These are phyloP conservation scores for Synanthedon vespiformis DNA, from an alignment of 2,888 invertebrate genomes.

Conservation along the genomic window DNA sequence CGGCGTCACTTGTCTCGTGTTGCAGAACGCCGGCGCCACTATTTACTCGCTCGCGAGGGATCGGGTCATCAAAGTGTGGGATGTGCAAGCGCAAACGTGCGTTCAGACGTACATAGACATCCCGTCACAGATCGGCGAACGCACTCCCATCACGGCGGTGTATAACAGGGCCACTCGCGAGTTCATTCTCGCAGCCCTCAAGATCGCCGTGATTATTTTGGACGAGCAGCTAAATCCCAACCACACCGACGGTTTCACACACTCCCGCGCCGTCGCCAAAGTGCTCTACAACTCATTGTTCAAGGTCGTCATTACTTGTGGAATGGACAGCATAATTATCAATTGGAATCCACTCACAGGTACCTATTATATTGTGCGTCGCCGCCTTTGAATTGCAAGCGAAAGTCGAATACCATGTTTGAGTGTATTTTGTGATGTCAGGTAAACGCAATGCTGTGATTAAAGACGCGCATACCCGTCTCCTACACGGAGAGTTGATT, in stretches of 20 bases:
- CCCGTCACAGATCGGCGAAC: constrained; percentile 72
- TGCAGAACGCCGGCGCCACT: constrained; percentile 75
- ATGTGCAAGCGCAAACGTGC: constrained; percentile 74
- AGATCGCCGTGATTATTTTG: constrained; percentile 74
- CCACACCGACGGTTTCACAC: constrained; percentile 80
- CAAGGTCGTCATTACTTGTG: constrained; percentile 80
- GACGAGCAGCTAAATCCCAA: constrained; percentile 75
- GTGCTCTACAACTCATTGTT: constrained; percentile 83
- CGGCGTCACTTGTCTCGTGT: constrained; percentile 74
- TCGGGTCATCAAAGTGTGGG: constrained; percentile 82
- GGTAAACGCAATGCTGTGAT: constrained; percentile 78
- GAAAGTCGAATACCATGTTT: neutral
- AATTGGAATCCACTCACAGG: constrained; percentile 84
- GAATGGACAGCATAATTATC: constrained; percentile 83
- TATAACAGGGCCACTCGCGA: constrained; percentile 77
- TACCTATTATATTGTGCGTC: constrained; percentile 4
- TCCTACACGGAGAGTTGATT: constrained; percentile 74
- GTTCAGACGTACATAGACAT: constrained; percentile 78
- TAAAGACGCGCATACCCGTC: constrained; percentile 76
- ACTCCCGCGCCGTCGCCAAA: constrained; percentile 76
- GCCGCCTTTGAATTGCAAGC: neutral
- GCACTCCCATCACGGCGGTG: constrained; percentile 69
- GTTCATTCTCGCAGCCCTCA: constrained; percentile 74
- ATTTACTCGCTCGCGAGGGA: constrained; percentile 81
- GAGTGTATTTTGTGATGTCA: constrained; percentile 3